Percentiles rank a stretch among this genome's conserved stretches.
phyloP scores from a whole-genome alignment of 2,113 vertebrate species.

The Calonectris borealis region DNA sequence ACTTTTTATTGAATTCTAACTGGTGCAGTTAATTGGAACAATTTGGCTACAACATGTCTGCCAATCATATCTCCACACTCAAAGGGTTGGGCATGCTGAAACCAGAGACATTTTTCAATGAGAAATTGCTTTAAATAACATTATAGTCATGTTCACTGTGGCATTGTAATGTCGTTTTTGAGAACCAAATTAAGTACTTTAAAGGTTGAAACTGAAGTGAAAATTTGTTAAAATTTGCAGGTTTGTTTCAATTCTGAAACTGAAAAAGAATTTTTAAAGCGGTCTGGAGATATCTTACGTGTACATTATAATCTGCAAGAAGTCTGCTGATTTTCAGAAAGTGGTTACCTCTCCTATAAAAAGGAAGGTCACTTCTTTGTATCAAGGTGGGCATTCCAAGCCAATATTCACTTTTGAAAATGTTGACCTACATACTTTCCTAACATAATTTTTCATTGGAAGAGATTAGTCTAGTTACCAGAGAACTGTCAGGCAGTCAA shows the following conservation, averaged over 20 bases:
- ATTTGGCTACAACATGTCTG: background rate
- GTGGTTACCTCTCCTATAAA: background rate
- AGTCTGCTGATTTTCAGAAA: background rate
- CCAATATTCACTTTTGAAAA: background rate
- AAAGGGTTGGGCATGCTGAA: background rate
- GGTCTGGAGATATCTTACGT: background rate
- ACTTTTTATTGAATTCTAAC: background rate
- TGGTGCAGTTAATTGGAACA: background rate
- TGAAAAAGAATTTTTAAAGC: background rate
- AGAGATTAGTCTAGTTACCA: background rate
- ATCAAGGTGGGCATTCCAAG: background rate
- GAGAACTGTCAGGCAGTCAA: background rate
- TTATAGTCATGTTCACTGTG: background rate
- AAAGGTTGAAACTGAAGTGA: background rate
- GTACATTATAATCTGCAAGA: background rate
- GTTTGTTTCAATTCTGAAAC: background rate
- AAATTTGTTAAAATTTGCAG: background rate
- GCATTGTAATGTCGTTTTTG: background rate
- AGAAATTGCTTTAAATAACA: background rate
- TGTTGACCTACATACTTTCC: background rate
- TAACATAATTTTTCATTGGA: background rate
- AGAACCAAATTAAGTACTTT: background rate
- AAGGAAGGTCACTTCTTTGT: background rate
- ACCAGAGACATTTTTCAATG: background rate
- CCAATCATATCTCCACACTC: background rate